Percentiles rank a stretch among this genome's conserved stretches.
Evolutionary conservation across 1,140 invertebrate species (phyloP).

Genomic region (Oncopeltus fasciatus): DNA sequence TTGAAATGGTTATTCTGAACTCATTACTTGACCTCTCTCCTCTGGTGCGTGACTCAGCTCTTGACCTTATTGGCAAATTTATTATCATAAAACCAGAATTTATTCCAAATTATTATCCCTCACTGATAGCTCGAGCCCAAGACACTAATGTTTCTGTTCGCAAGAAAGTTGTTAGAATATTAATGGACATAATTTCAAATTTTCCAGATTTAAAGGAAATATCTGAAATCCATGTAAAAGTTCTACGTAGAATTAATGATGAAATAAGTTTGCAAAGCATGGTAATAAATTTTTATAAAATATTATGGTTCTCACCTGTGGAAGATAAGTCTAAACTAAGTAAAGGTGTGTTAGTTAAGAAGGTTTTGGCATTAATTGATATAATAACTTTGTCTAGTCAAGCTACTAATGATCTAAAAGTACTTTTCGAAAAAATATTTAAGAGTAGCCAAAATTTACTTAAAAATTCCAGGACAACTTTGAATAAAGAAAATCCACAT

Average conservation of each 20-base stretch:
- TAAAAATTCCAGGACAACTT: too few species aligned
- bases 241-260: background rate
- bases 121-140: background rate
- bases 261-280: background rate
- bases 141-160: background rate
- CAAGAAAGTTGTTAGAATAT: background rate
- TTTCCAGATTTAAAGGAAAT: background rate
- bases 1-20: background rate
- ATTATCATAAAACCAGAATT: background rate
- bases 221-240: background rate
- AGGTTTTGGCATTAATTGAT: background rate
- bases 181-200: background rate
- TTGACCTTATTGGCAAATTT: background rate
- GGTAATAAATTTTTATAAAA: background rate
- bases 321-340: background rate
- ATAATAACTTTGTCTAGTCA: background rate
- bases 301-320: background rate
- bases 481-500: background rate
- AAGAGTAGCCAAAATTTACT: too few species aligned
- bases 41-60: background rate
- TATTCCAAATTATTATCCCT: background rate
- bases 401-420: background rate
- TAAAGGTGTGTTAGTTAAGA: background rate
- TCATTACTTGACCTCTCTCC: background rate
- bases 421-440: background rate